Base-by-base conservation (phyloP, 2,888 invertebrate species). In the Proisotoma minuta region DNA sequence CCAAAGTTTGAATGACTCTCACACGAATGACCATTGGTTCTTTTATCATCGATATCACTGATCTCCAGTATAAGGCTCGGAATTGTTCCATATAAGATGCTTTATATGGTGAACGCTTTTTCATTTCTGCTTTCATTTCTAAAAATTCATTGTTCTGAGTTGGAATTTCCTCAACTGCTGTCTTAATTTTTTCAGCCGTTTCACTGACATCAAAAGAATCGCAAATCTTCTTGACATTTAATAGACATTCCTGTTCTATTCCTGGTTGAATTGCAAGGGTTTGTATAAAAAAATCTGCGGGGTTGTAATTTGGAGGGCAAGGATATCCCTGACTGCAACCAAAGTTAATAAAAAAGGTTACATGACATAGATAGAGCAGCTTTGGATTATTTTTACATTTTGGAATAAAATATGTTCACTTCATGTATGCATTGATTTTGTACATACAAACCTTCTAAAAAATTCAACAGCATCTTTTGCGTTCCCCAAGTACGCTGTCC, bases 281-380 rank as follows among this genome's bases (percentile, higher is more conserved):
- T 76, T 94, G 90, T 52, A 97, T 88, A 78, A 89, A 95, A 78
- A 90, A 92, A 79, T 97, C 96, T 0, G 94, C 94, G 2, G 95
- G 95, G 77, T 95, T 96, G 79, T 90, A 94, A 77, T 93, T 93
- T 2, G 83, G 84, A 0, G 95, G 95, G 77, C 91, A 91, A 0
- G 86, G 85, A 12, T 88, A 87, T 24, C 90, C 89, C 72, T 90
- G 78, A 29, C 91, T 91, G 73, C 29, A 77, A 76, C 70, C 59
- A 5, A 57, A 5, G 20, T 5, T n/a, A 43, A 43, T 43, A 18
- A 5, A 43, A n/a, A n/a, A 43, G 5, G 43, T 43, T 43, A 43
- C 4, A 43, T 43, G 20, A 43, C 43, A 43, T 12, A 12, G n/a
- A n/a, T n/a, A n/a, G n/a, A n/a, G n/a, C n/a, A n/a, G n/a, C n/a